These are phyloP conservation scores for Cynopterus sphinx DNA, from an alignment of 2,797 vertebrate species.

Conservation along the genomic window DNA sequence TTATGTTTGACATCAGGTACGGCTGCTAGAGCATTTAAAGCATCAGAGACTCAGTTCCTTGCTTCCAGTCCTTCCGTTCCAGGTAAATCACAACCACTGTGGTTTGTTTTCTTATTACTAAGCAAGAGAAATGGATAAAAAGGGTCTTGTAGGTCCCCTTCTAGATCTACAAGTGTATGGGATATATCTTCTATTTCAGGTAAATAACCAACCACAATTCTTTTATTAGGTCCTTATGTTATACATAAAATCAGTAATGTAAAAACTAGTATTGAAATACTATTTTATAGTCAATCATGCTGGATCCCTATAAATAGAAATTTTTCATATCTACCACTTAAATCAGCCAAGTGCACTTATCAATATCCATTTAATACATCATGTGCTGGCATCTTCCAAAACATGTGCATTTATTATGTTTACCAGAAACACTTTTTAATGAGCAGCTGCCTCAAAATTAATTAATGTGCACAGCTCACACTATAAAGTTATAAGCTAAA, in stretches of 20 bases:
- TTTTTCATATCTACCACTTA: conserved; percentile 42
- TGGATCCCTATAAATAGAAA: background rate
- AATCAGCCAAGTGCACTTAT: conserved; percentile 40
- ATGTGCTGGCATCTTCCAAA: conserved; percentile 56
- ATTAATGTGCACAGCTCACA: conserved; percentile 39
- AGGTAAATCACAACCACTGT: background rate
- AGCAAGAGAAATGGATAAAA: background rate
- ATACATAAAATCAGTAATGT: background rate
- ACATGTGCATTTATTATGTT: conserved; percentile 55
- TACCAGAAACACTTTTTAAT: conserved; percentile 65
- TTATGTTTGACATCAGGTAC: background rate
- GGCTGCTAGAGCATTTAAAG: background rate
- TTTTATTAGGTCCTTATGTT: background rate
- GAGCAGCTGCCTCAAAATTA: conserved; percentile 69
- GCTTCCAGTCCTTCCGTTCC: background rate
- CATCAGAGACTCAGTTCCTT: background rate
- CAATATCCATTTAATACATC: conserved; percentile 33
- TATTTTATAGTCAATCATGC: background rate
- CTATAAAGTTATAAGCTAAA: conserved; percentile 58
- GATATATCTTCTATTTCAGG: background rate
- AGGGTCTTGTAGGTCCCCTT: background rate
- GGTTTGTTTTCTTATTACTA: background rate
- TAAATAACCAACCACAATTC: background rate
- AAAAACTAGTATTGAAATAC: conserved; percentile 14
- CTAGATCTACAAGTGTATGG: background rate